Percentiles rank a stretch among this genome's conserved stretches.
These are phyloP conservation scores for Melieria picta DNA, from an alignment of 2,888 invertebrate species.

Conservation along the genomic window DNA sequence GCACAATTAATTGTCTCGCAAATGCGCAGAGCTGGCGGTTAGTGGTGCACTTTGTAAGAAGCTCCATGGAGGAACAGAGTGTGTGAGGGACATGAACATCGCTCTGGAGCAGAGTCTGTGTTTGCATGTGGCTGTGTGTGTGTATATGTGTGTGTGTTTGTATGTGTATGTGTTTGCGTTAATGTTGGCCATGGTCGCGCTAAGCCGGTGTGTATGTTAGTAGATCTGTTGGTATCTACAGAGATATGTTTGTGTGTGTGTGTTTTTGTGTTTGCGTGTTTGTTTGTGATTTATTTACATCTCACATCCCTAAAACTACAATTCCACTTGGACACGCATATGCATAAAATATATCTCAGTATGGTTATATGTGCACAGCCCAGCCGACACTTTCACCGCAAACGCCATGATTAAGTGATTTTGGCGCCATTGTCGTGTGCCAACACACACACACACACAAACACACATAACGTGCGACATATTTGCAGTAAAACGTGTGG, in stretches of 20 bases:
- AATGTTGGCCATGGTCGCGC: not conserved
- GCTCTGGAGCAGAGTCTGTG: not conserved
- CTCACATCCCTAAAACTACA: slow-evolving; percentile 33
- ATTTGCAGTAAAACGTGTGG: too few species aligned
- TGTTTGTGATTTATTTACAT: slow-evolving; percentile 29
- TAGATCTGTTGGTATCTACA: not conserved
- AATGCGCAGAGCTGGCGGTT: too few species aligned
- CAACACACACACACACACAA: not conserved
- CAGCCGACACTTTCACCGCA: slow-evolving; percentile 44
- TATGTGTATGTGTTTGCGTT: not conserved
- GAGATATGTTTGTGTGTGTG: not conserved
- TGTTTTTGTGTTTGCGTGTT: not conserved
- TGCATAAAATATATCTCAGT: not conserved
- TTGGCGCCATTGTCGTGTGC: slow-evolving; percentile 49
- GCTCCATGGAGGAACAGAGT: too few species aligned
- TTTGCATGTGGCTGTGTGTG: not conserved
- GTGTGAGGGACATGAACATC: too few species aligned
- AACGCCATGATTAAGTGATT: slow-evolving; percentile 61
- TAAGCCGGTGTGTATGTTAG: not conserved
- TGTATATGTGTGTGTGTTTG: not conserved
- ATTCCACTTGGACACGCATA: slow-evolving; percentile 12
- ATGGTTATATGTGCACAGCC: not conserved
- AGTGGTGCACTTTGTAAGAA: too few species aligned
- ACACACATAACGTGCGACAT: not conserved
- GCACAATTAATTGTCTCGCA: too few species aligned